These are phyloP conservation scores for Haliclystus octoradiatus DNA, from an alignment of 30 jellyfish, hydroid and myxozoan species.

Conservation along the genomic window DNA sequence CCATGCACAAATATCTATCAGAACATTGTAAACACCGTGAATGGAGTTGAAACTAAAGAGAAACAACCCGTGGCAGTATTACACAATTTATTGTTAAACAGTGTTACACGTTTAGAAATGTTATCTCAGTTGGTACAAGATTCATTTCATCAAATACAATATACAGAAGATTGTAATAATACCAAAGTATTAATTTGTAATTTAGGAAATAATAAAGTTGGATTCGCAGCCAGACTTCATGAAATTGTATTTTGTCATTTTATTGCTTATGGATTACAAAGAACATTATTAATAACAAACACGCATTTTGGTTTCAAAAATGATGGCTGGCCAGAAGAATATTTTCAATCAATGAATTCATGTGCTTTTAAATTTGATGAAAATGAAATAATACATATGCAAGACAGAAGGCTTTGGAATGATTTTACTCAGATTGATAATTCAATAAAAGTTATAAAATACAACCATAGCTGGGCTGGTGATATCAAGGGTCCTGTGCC, in stretches of 20 bases:
- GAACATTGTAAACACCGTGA: no score
- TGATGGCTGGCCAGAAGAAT: background rate
- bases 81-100: background rate
- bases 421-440: background rate
- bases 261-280: background rate
- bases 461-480: background rate
- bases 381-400: background rate
- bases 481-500: background rate
- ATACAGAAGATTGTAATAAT: background rate
- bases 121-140: background rate
- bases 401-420: background rate
- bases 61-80: no score
- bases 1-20: no score
- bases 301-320: background rate
- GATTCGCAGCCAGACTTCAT: background rate
- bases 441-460: background rate
- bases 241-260: background rate
- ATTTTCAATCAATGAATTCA: background rate
- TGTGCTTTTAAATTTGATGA: background rate
- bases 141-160: background rate
- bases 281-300: background rate
- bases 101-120: background rate
- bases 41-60: no score
- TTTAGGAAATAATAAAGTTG: background rate
- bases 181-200: background rate